Percentiles rank a stretch among this genome's conserved stretches.
Conservation (phyloP, 2,888 invertebrate genomes). For the Leucania comma region DNA sequence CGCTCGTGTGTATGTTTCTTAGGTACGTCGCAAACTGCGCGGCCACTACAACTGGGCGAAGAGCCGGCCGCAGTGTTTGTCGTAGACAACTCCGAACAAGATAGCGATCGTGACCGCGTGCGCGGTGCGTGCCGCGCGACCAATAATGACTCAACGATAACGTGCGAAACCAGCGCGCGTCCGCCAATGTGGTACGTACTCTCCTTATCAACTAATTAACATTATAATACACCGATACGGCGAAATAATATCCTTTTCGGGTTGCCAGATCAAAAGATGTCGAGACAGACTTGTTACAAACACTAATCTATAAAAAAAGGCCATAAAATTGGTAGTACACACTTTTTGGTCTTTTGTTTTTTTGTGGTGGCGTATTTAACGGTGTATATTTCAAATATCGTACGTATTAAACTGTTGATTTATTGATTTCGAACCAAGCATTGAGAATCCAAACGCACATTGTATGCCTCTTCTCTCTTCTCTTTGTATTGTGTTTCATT, state of each 20-base stretch:
- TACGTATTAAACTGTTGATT: background rate
- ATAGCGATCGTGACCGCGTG: background rate
- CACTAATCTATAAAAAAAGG: too few species aligned
- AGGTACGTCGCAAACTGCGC: too few species aligned
- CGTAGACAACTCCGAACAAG: background rate
- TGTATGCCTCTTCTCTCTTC: background rate
- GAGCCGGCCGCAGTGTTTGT: background rate
- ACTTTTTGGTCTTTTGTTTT: background rate
- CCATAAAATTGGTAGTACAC: background rate
- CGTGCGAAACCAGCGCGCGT: background rate
- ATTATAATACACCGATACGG: conserved; percentile 58
- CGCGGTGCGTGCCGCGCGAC: too few species aligned
- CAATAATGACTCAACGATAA: too few species aligned
- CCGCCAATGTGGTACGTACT: conserved; percentile 2
- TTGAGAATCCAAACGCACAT: background rate
- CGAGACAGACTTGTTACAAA: background rate
- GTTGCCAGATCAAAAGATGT: conserved; percentile 17
- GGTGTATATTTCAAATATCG: background rate
- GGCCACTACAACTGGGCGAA: background rate
- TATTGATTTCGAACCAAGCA: background rate
- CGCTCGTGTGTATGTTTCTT: too few species aligned
- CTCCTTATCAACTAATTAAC: conserved; percentile 47
- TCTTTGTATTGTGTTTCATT: too few species aligned
- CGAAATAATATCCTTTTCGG: conserved; percentile 35
- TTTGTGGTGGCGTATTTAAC: background rate